These are phyloP conservation scores for Drosophila pullipes DNA, from an alignment of 2,888 invertebrate species.

Conservation along the genomic window DNA sequence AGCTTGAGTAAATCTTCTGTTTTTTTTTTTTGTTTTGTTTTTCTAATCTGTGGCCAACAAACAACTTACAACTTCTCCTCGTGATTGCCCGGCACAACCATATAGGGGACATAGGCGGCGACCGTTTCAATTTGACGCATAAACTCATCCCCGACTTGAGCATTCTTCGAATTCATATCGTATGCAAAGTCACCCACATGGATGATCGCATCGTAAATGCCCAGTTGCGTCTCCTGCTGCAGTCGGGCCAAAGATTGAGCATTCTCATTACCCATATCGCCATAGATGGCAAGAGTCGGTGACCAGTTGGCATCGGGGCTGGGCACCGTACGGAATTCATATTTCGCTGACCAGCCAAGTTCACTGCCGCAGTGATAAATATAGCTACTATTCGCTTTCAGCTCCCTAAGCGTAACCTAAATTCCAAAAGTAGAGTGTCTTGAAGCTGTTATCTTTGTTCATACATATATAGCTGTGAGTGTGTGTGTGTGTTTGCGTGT, in stretches of 20 bases:
- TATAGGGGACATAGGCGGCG: constrained; percentile 96
- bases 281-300: constrained; percentile 94
- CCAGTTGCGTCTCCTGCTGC: constrained; percentile 93
- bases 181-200: constrained; percentile 99
- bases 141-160: constrained; percentile 94
- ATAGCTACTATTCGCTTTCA: constrained; percentile 89
- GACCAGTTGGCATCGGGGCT: constrained; percentile 90
- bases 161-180: constrained; percentile 94
- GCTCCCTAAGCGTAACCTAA: constrained; percentile 86
- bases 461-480: neutral
- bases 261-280: constrained; percentile 97
- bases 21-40: neutral
- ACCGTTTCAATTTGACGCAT: constrained; percentile 96
- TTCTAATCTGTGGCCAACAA: neutral
- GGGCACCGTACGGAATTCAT: constrained; percentile 90
- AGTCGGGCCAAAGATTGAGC: constrained; percentile 93
- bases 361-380: constrained; percentile 93
- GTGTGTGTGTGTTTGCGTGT: neutral
- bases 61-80: constrained; percentile 91
- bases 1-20: neutral
- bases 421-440: constrained; percentile 10
- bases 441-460: constrained; percentile 11
- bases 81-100: constrained; percentile 97
- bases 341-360: constrained; percentile 93
- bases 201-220: constrained; percentile 93